These are phyloP conservation scores for Falco rusticolus DNA, from an alignment of 2,797 vertebrate genomes.

Conservation along the genomic window DNA sequence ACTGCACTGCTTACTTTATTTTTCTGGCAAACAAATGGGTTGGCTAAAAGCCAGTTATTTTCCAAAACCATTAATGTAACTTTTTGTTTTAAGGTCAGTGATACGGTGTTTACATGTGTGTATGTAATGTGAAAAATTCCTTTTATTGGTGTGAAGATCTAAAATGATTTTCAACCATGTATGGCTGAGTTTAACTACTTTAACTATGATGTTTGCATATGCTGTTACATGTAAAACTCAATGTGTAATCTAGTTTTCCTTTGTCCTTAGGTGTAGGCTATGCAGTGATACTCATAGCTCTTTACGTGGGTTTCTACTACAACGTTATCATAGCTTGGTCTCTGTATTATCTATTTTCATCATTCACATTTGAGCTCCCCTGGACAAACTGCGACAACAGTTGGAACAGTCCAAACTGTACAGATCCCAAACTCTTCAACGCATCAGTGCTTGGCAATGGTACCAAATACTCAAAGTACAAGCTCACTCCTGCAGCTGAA, in stretches of 20 bases:
- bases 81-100: neutral
- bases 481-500: slow-evolving; percentile 93
- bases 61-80: neutral
- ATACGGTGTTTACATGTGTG: neutral
- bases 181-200: neutral
- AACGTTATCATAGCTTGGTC: slow-evolving; percentile 99
- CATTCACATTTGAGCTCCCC: slow-evolving; percentile 90
- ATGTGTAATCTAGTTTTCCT: slow-evolving; percentile 38
- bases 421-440: slow-evolving; percentile 84
- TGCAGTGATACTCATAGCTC: slow-evolving; percentile 95
- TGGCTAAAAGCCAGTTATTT: slow-evolving; percentile 23
- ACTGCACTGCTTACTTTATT: slow-evolving; percentile 22
- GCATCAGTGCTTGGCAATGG: slow-evolving; percentile 82
- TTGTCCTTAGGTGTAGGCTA: slow-evolving; percentile 91
- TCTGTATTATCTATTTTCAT: slow-evolving; percentile 95
- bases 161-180: neutral
- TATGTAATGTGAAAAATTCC: neutral
- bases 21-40: slow-evolving; percentile 1
- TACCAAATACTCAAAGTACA: slow-evolving; percentile 92
- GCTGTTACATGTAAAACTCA: neutral
- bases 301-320: slow-evolving; percentile 99
- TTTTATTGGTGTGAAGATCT: neutral
- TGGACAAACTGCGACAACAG: slow-evolving; percentile 90
- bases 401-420: slow-evolving; percentile 95
- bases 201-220: neutral